phyloP scores from a whole-genome alignment of 2,797 vertebrate genomes.

The Eulemur rubriventer region DNA sequence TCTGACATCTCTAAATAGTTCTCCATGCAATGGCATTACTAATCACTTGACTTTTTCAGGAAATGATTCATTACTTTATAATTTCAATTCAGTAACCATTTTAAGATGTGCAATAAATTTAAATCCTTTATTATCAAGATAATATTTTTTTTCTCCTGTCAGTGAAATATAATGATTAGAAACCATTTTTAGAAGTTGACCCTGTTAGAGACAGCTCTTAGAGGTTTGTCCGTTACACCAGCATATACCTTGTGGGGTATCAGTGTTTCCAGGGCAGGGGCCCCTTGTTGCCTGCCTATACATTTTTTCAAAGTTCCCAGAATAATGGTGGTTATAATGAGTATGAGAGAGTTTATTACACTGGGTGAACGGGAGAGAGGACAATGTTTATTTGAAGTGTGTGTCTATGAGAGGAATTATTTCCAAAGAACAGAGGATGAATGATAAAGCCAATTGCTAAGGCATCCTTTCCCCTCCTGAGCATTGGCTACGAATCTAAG shows the following conservation, averaged over 20 bases:
- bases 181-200: constrained; percentile 54
- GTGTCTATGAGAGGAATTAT: neutral
- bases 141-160: constrained; percentile 67
- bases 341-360: neutral
- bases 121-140: constrained; percentile 73
- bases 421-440: neutral
- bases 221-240: neutral
- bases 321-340: neutral
- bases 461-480: neutral
- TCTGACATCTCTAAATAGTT: constrained; percentile 59
- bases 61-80: constrained; percentile 77
- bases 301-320: neutral
- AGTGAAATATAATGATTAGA: constrained; percentile 48
- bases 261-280: neutral
- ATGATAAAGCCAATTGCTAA: neutral
- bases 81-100: constrained; percentile 71
- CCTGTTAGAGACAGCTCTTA: neutral
- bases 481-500: neutral
- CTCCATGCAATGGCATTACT: constrained; percentile 32
- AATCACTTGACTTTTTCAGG: constrained; percentile 48
- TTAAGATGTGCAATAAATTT: constrained; percentile 74
- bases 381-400: neutral
- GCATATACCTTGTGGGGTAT: neutral
- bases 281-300: neutral
- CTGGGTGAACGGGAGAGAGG: neutral